These are phyloP conservation scores for Bujurquina vittata DNA, from an alignment of 2,113 vertebrate species.

Conservation along the genomic window DNA sequence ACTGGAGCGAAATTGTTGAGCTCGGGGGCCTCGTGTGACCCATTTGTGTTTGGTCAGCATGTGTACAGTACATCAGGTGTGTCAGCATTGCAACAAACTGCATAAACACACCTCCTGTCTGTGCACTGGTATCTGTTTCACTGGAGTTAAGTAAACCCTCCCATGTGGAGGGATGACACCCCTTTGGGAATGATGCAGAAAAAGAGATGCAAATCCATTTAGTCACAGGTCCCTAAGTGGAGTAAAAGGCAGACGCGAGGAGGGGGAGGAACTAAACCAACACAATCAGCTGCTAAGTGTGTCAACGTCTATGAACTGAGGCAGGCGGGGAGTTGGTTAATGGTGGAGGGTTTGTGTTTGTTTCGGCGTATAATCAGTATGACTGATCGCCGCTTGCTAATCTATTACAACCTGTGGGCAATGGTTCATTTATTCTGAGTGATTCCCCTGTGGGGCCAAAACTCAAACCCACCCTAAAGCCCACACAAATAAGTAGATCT, in stretches of 20 bases:
- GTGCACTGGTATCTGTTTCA: constrained; percentile 26
- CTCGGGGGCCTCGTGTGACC: constrained; percentile 5
- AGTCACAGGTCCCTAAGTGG: constrained; percentile 63
- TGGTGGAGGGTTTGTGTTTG: constrained; percentile 35
- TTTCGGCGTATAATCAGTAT: constrained; percentile 53
- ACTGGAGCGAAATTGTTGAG: constrained; percentile 31
- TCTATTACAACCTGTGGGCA: constrained; percentile 61
- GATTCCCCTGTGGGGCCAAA: constrained; percentile 22
- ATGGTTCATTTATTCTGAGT: constrained; percentile 46
- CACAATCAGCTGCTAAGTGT: constrained; percentile 50
- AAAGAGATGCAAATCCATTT: constrained; percentile 72
- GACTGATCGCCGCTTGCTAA: constrained; percentile 71
- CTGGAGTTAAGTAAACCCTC: constrained; percentile 4
- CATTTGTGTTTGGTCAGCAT: constrained; percentile 42
- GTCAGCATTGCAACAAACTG: constrained; percentile 10
- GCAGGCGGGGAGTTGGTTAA: not conserved
- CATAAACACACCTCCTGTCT: constrained; percentile 29
- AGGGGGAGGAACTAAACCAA: constrained; percentile 55
- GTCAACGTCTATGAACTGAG: constrained; percentile 39
- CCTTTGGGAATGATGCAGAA: constrained; percentile 47
- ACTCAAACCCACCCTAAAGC: constrained; percentile 21
- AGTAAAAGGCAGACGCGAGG: constrained; percentile 26
- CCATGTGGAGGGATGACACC: constrained; percentile 43
- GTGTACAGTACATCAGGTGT: constrained; percentile 7
- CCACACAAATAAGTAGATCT: not conserved